Percentiles rank a stretch among this genome's conserved stretches.
These are phyloP conservation scores for Megalonaias nervosa DNA, from an alignment of 1,140 invertebrate species.

Conservation along the genomic window DNA sequence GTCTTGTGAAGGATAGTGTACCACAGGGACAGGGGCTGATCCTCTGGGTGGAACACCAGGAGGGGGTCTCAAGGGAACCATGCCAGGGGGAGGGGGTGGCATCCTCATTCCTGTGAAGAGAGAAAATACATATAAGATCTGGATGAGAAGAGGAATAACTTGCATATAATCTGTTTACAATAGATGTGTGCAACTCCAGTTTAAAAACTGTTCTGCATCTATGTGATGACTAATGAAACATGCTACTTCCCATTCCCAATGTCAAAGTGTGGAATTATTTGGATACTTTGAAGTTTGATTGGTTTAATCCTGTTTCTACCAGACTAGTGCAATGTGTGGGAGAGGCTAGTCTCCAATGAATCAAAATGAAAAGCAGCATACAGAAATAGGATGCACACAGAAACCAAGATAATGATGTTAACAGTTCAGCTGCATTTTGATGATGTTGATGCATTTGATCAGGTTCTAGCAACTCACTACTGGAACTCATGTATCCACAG, in stretches of 20 bases:
- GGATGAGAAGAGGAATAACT: not conserved
- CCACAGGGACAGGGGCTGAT: constrained; percentile 61
- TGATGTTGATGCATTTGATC: too few relatives aligned
- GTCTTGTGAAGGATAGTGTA: constrained; percentile 97
- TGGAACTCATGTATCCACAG: too few relatives aligned
- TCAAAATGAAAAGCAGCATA: too few relatives aligned
- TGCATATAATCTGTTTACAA: not conserved
- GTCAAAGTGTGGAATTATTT: too few relatives aligned
- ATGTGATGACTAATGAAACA: not conserved
- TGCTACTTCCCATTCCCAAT: not conserved
- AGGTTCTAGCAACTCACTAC: too few relatives aligned
- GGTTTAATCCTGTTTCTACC: too few relatives aligned
- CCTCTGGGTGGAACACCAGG: constrained; percentile 74
- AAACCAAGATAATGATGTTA: too few relatives aligned
- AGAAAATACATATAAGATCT: constrained; percentile 6
- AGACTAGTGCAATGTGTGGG: too few relatives aligned
- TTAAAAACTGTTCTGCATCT: not conserved
- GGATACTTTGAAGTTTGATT: too few relatives aligned
- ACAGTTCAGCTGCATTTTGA: too few relatives aligned
- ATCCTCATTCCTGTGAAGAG: constrained; percentile 58
- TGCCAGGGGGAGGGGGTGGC: constrained; percentile 72
- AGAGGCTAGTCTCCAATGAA: too few relatives aligned
- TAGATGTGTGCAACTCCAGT: not conserved
- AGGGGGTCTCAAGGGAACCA: constrained; percentile 75
- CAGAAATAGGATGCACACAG: too few relatives aligned